Evolutionary conservation across 2,797 vertebrate genomes (phyloP).

Genomic region (Pantherophis alleghaniensis): DNA sequence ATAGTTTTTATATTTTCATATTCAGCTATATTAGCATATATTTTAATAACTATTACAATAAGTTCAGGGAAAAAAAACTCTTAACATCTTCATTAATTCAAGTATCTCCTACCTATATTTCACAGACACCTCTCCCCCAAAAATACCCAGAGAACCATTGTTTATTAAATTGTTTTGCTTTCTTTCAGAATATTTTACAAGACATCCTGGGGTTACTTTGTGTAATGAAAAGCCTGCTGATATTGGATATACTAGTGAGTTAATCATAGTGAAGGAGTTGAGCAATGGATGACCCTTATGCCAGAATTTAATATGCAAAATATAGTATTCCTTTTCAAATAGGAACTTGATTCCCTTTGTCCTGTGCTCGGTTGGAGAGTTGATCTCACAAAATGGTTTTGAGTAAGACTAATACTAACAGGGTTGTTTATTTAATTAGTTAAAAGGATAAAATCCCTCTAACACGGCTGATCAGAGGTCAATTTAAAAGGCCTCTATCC

Average conservation of each 20-base stretch:
- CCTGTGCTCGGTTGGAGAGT: slow-evolving; percentile 32
- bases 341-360: slow-evolving; percentile 63
- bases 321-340: slow-evolving; percentile 24
- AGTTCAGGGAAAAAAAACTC: slow-evolving; percentile 15
- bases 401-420: slow-evolving; percentile 63
- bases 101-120: slow-evolving; percentile 33
- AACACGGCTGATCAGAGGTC: slow-evolving; percentile 66
- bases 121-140: slow-evolving; percentile 16
- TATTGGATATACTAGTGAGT: slow-evolving; percentile 46
- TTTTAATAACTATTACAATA: slow-evolving; percentile 5
- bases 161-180: slow-evolving; percentile 37
- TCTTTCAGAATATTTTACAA: slow-evolving; percentile 42
- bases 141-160: slow-evolving; percentile 18
- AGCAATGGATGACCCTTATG: slow-evolving; percentile 30
- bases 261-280: slow-evolving; percentile 41
- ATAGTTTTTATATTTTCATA: not conserved
- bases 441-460: slow-evolving; percentile 64
- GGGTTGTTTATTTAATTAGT: slow-evolving; percentile 72
- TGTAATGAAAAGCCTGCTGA: slow-evolving; percentile 44
- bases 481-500: slow-evolving; percentile 45
- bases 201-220: slow-evolving; percentile 50
- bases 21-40: not conserved
- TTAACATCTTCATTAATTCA: slow-evolving; percentile 38
- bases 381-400: slow-evolving; percentile 67
- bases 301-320: slow-evolving; percentile 48